phyloP scores from a whole-genome alignment of 23 tunicate genomes.

The Trididemnum clinides region DNA sequence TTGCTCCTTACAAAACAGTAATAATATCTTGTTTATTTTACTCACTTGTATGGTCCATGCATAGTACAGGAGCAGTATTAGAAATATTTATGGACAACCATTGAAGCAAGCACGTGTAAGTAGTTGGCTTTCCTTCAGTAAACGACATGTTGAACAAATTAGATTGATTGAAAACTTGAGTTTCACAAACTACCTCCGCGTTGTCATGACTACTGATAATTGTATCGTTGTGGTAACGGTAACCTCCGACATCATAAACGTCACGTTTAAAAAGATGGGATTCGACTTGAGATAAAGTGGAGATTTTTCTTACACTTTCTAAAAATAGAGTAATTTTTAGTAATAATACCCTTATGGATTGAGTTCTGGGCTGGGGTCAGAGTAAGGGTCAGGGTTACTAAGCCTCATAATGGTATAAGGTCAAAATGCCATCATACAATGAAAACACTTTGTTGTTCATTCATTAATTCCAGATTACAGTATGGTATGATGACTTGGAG shows the following conservation, averaged over 20 bases:
- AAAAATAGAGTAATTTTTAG: too few relatives aligned
- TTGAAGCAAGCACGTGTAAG: background rate
- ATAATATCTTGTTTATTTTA: too few relatives aligned
- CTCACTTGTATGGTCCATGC: background rate
- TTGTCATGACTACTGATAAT: background rate
- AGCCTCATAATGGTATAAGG: too few relatives aligned
- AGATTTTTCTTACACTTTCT: background rate
- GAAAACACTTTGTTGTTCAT: too few relatives aligned
- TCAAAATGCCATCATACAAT: too few relatives aligned
- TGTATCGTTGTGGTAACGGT: background rate
- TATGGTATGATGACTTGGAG: too few relatives aligned
- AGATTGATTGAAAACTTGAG: background rate
- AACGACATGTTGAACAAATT: background rate
- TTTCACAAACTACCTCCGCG: background rate
- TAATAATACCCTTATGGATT: too few relatives aligned
- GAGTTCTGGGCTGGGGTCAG: too few relatives aligned
- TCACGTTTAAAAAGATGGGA: background rate
- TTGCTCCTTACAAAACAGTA: too few relatives aligned
- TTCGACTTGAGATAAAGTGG: background rate
- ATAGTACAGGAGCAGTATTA: background rate
- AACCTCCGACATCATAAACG: background rate
- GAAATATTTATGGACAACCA: background rate
- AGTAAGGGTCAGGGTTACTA: too few relatives aligned
- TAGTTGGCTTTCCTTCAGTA: background rate
- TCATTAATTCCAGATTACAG: too few relatives aligned